phyloP scores from a whole-genome alignment of 2,113 vertebrate genomes.

The Trematomus loennbergii region DNA sequence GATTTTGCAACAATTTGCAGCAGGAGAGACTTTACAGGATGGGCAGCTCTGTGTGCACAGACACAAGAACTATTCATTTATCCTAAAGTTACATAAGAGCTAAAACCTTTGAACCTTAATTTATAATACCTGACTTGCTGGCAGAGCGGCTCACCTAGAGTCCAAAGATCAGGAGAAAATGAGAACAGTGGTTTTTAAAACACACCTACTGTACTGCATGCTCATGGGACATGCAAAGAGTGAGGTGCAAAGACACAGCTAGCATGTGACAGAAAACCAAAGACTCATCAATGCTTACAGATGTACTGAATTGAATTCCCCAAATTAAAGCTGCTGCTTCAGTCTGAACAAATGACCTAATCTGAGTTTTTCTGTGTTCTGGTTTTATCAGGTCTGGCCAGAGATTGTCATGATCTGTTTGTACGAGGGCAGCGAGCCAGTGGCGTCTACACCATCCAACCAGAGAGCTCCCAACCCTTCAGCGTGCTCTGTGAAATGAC shows the following conservation, averaged over 20 bases:
- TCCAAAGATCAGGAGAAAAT: conserved; percentile 66
- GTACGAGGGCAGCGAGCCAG: conserved; percentile 80
- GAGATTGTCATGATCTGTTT: conserved; percentile 87
- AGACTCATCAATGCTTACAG: neutral
- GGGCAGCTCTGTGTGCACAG: neutral
- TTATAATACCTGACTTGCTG: conserved; percentile 40
- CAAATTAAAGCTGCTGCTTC: neutral
- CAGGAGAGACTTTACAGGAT: neutral
- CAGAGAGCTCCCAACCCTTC: conserved; percentile 81
- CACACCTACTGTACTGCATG: neutral
- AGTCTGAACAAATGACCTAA: neutral
- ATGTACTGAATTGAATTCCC: neutral
- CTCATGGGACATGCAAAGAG: neutral
- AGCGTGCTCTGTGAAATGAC: conserved; percentile 88
- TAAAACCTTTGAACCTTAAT: conserved; percentile 62
- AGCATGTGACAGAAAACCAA: neutral
- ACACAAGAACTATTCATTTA: neutral
- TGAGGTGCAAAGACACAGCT: neutral
- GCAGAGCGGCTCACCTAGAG: conserved; percentile 36
- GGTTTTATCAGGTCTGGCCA: conserved; percentile 77
- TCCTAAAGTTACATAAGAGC: conserved; percentile 9
- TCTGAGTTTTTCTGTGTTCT: neutral
- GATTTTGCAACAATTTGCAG: neutral
- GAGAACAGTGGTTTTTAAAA: conserved; percentile 18
- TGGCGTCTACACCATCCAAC: conserved; percentile 87